Base-by-base conservation (phyloP, 2,113 vertebrate genomes). In the Muntiacus reevesi region DNA sequence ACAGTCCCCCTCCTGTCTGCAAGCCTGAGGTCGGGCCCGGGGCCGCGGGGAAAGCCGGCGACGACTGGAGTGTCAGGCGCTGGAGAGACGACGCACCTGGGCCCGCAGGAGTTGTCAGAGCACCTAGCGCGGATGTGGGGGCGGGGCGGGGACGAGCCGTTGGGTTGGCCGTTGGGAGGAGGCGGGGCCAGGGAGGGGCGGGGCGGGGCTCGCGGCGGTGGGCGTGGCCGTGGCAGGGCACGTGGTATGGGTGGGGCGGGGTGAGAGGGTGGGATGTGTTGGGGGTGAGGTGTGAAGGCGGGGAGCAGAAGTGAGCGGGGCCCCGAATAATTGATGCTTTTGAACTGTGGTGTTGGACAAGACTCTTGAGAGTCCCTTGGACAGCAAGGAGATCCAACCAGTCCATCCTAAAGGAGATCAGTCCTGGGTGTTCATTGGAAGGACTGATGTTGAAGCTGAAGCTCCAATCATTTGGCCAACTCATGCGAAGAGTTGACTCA, bases 111-210 rank as follows among this genome's bases (percentile, higher is more conserved):
- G 40, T 47, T 0, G 55, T 4, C 0, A 23, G 28, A 4, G 4
- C 19, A 1, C 15, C 0, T 2, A 10, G 71, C 47, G 2, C 19
- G 7, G 10, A 5, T 0, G 16, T 9, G 16, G 3, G 3, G 52
- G 13, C 50, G 2, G 16, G 6, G 11, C 33, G 2, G 5, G 54
- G 13, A 30, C 13, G 2, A 10, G 14, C 81, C 1, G 95, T 97
- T 92, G 30, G 27, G 93, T 95, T 85, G 27, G 30, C 93, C 0
- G 97, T 94, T 90, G 92, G 71, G 25, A 25, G 16, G 81, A n/a
- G 96, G 59, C 64, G 27, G 62, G 10, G 74, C 1, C 7, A 0
- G 17, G 21, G 19, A 1, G 19, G 9, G 81, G 67, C 62, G 55
- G 57, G 10, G 33, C 36, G 21, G 78, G 27, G 36, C 81, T 17